A percentile compares a stretch with the other conserved stretches of the same genome.
phyloP scores from a whole-genome alignment of 2,113 vertebrate species.

The Progne subis region DNA sequence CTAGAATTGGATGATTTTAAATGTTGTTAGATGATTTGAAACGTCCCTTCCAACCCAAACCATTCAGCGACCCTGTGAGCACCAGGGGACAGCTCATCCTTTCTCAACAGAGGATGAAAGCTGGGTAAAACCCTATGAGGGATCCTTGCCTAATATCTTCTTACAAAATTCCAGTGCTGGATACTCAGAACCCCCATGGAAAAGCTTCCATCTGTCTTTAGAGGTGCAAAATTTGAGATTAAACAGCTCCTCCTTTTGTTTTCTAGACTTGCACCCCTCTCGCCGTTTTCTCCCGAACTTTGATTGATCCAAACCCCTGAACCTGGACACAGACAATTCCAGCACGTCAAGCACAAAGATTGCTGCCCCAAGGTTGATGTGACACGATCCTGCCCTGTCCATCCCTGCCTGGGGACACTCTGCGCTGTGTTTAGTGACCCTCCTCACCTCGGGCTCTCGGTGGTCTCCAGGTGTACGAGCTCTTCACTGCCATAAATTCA shows the following conservation, averaged over 20 bases:
- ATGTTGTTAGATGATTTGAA: background rate
- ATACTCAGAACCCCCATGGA: background rate
- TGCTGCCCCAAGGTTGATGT: background rate
- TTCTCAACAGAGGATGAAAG: background rate
- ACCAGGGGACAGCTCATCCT: background rate
- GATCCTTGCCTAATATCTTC: background rate
- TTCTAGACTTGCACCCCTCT: background rate
- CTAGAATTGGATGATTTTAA: background rate
- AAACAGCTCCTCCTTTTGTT: background rate
- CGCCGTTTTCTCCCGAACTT: background rate
- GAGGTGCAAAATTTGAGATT: background rate
- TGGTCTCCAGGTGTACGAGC: rapidly evolving
- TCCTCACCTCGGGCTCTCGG: background rate
- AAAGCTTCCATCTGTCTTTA: background rate
- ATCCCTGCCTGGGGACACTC: background rate
- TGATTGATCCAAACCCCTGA: background rate
- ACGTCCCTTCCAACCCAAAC: background rate
- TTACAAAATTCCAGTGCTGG: background rate
- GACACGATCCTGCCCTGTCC: background rate
- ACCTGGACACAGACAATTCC: background rate
- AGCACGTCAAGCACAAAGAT: rapidly evolving
- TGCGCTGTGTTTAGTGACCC: background rate
- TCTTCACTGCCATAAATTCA: background rate
- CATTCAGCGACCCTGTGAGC: background rate
- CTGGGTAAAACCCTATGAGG: background rate